A percentile compares a stretch with the other conserved stretches of the same genome.
These are phyloP conservation scores for Syrrhaptes paradoxus DNA, from an alignment of 2,113 vertebrate species.

Conservation along the genomic window DNA sequence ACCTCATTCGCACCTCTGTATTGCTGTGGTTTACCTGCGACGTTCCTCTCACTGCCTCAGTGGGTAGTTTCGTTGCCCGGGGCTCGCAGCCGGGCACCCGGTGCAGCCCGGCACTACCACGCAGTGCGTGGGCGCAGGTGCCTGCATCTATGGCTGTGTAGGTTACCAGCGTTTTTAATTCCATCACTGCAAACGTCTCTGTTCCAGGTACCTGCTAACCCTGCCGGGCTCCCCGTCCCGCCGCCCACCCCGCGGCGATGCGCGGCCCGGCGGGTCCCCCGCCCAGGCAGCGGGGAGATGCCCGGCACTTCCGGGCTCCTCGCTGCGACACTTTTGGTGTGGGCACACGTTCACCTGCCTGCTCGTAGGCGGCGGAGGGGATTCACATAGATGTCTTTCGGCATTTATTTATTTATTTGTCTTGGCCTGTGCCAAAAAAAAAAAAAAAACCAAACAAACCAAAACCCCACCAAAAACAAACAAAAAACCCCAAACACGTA, in stretches of 20 bases:
- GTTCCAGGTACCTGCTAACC: not conserved
- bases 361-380: not conserved
- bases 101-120: not conserved
- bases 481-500: not conserved
- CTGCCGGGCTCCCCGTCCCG: not conserved
- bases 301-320: not conserved
- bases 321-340: not conserved
- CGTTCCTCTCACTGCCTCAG: not conserved
- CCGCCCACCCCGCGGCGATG: not conserved
- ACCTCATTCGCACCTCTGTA: not conserved
- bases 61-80: not conserved
- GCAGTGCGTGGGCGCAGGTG: not conserved
- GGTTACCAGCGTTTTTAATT: not conserved
- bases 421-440: not conserved
- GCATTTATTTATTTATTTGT: not conserved
- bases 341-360: not conserved
- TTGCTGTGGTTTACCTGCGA: slow-evolving; percentile 18
- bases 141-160: not conserved
- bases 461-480: too few relatives aligned
- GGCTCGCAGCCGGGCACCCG: not conserved
- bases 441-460: too few relatives aligned
- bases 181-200: not conserved
- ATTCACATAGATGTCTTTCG: not conserved
- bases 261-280: not conserved
- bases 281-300: not conserved